Percentiles rank a stretch among this genome's conserved stretches.
Evolutionary conservation across 2,888 invertebrate genomes (phyloP).

Genomic region (Leptinotarsa tumamoca): DNA sequence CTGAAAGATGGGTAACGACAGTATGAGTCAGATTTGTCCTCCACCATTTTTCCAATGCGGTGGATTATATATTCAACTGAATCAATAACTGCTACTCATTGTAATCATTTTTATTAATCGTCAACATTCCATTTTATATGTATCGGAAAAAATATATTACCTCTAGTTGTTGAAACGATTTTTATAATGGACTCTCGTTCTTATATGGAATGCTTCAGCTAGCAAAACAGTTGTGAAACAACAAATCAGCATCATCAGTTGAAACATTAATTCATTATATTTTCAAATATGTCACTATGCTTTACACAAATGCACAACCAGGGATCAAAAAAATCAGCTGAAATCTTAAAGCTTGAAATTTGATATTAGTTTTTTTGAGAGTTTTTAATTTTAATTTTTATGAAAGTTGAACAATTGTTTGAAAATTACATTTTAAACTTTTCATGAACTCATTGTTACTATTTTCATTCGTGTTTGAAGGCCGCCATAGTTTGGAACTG

Average conservation of each 20-base stretch:
- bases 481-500: too few relatives aligned
- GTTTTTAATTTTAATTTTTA: too few relatives aligned
- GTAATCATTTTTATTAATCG: not conserved
- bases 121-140: slow-evolving; percentile 4
- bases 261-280: not conserved
- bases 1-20: not conserved
- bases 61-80: not conserved
- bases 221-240: not conserved
- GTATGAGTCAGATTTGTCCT: not conserved
- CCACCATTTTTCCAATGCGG: not conserved
- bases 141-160: not conserved
- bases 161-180: slow-evolving; percentile 9
- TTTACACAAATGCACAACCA: too few relatives aligned
- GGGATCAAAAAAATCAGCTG: too few relatives aligned
- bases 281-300: not conserved
- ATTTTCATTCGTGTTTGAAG: too few relatives aligned
- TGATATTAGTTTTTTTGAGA: too few relatives aligned
- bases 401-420: too few relatives aligned
- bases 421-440: too few relatives aligned
- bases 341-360: too few relatives aligned
- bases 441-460: too few relatives aligned
- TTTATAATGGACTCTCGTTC: slow-evolving; percentile 5
- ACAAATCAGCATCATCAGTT: slow-evolving; percentile 1
- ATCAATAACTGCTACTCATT: not conserved
- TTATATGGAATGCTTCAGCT: slow-evolving; percentile 11